Evolutionary conservation across 2,888 invertebrate genomes (phyloP), one percentile per base, ranked within the genome.

Genomic region (Melanchra persicariae): DNA sequence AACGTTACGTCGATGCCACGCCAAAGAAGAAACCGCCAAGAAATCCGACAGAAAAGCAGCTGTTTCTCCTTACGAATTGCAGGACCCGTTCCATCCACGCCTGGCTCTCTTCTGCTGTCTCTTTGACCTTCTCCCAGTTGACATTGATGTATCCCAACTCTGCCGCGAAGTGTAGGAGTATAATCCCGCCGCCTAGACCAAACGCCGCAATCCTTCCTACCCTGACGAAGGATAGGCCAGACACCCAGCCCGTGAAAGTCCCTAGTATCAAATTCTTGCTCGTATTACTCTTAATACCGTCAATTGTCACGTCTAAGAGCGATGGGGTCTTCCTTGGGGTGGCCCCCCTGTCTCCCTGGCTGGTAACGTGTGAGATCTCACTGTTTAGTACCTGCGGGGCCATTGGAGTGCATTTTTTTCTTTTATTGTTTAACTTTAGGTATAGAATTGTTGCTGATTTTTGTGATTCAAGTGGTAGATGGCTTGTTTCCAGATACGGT

Each of bases 181-280:
- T 97, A 30, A 99, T 97, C 34, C 98, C 98, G 12, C 99, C 98
- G 47, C 99, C 99, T 51, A 99, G 94, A 0, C 98, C 98, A 71
- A 98, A 97, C 0, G 99, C 99, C 0, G 98, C 98, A 24, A 98
- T 96, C 94, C 98, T 98, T 0, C 99, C 99, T 64, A 99, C 97
- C 93, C 97, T 98, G 93, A 98, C 97, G 37, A 98, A 97, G 22
- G 98, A 92, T 81, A 97, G 97, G 17, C 98, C 98, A 15, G 98
- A 97, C 30, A 97, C 89, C 98, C 98, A 95, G 0, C 95, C 95
- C 15, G 90, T 83, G 0, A 91, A 22, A 0, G 94, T 94, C 0
- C 95, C 95, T 19, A 94, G 54, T 10, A 92, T 67, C 1, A 95
- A 79, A 55, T 93, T 91, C 64, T 91, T 92, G 37, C 88, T 91